Evolutionary conservation across 1,140 invertebrate species (phyloP).

Genomic region (Aphidius gifuensis): DNA sequence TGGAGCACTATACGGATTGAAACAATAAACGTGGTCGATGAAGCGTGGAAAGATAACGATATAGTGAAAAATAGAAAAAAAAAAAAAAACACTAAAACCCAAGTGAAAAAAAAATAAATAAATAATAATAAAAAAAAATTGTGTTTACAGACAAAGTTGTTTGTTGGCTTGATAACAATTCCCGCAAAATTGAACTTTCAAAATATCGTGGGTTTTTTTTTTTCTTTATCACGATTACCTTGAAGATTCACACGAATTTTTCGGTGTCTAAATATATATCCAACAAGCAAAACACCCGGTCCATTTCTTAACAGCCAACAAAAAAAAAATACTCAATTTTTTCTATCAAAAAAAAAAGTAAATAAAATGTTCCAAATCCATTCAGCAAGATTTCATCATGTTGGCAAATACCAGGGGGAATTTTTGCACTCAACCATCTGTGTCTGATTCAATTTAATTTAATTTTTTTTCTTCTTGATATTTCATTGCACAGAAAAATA

Average conservation of each 20-base stretch:
- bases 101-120: constrained; percentile 13
- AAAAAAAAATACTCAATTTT: not conserved
- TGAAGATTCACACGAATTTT: constrained; percentile 4
- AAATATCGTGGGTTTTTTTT: not conserved
- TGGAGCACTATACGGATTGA: constrained; percentile 24
- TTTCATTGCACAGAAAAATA: not conserved
- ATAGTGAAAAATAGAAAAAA: not conserved
- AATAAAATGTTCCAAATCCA: not conserved
- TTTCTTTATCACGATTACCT: constrained; percentile 4
- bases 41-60: constrained; percentile 38
- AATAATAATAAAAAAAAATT: not conserved
- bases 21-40: constrained; percentile 45
- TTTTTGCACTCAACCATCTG: constrained; percentile 10
- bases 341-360: no score
- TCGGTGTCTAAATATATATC: not conserved
- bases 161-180: constrained; percentile 7
- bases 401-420: constrained; percentile 4
- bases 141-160: constrained; percentile 4
- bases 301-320: constrained; percentile 3
- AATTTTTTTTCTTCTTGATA: not conserved
- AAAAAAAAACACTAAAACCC: constrained; percentile 13
- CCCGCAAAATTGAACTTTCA: constrained; percentile 11
- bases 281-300: constrained; percentile 6
- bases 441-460: constrained; percentile 14
- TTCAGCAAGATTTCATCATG: constrained; percentile 3